Percentiles rank a stretch among this genome's conserved stretches.
These are phyloP conservation scores for Cryptotis parvus DNA, from an alignment of 2,113 vertebrate species.

Conservation along the genomic window DNA sequence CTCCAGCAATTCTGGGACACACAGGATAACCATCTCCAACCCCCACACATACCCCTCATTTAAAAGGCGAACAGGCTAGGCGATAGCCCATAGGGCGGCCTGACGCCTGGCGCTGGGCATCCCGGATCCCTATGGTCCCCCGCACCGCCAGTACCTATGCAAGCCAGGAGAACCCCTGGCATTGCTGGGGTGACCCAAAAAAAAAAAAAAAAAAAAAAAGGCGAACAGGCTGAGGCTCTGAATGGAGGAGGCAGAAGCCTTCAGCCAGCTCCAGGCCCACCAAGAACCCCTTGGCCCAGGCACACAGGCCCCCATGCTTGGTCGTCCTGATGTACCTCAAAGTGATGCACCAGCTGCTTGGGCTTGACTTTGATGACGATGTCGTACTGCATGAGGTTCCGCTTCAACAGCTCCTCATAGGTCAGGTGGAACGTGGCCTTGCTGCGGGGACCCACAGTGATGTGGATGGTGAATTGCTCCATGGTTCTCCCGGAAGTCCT, in stretches of 20 bases:
- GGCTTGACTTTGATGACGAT: constrained; percentile 94
- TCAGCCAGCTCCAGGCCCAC: neutral
- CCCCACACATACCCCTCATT: neutral
- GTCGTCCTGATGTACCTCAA: constrained; percentile 88
- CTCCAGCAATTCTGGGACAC: neutral
- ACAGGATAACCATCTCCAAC: neutral
- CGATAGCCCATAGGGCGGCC: no score
- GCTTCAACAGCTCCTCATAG: constrained; percentile 95
- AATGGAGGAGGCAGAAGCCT: neutral
- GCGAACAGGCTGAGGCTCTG: neutral
- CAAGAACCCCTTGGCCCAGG: neutral
- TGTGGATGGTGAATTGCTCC: constrained; percentile 95
- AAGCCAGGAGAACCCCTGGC: no score
- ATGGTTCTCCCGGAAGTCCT: constrained; percentile 95
- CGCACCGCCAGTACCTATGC: no score
- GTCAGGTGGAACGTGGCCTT: constrained; percentile 95
- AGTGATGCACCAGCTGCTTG: constrained; percentile 92
- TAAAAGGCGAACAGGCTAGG: neutral
- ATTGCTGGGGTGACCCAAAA: no score
- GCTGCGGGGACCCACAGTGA: constrained; percentile 91
- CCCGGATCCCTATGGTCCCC: no score
- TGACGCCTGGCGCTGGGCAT: no score
- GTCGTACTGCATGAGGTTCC: constrained; percentile 92
- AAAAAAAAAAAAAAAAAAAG: no score
- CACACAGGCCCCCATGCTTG: no score